Base-by-base conservation (phyloP, 2,113 vertebrate species). In the Oncorhynchus keta region DNA sequence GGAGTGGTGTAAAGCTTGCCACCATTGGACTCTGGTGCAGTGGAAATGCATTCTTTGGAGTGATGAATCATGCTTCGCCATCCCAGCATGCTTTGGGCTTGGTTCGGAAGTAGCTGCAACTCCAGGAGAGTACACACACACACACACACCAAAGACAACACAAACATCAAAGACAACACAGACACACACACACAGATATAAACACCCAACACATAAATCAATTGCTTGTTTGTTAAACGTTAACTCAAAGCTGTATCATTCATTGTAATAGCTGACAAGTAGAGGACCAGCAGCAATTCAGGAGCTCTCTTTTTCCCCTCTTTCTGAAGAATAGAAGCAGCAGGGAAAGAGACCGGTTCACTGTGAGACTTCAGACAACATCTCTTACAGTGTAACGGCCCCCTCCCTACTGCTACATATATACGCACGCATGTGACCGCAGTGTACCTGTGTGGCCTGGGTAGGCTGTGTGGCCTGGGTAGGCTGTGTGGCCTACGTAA, bases 321-420 rank as follows among this genome's bases (percentile, higher is more conserved):
- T 13, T 3, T 70, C 13, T 22, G 86, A 81, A 28, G 88, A 88
- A 74, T 55, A 86, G 87, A 84, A 92, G 93, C 95, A 93, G 95
- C 93, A 96, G 94, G 94, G 94, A 97, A 97, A 98, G 96, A 97
- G 96, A 97, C 96, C 95, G 96, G 96, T 98, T 98, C 97, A 98
- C 96, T 97, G 97, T 98, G 96, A 97, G 95, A 97, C 95, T 94
- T 95, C 93, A 94, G 95, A 96, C 95, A 96, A 95, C 96, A 97
- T 98, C 97, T 98, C 97, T 96, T 95, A 98, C 97, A 98, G 97
- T 98, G 97, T 95, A 97, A 96, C 96, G 97, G 97, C 97, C 96
- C 96, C 95, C 90, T 94, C 93, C 95, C 95, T 94, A 90, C 94
- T 81, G 93, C 93, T 89, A 79, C 83, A 64, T 64, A 74, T 80